These are phyloP conservation scores for Timandra comae DNA, from an alignment of 2,888 invertebrate genomes.

Conservation along the genomic window DNA sequence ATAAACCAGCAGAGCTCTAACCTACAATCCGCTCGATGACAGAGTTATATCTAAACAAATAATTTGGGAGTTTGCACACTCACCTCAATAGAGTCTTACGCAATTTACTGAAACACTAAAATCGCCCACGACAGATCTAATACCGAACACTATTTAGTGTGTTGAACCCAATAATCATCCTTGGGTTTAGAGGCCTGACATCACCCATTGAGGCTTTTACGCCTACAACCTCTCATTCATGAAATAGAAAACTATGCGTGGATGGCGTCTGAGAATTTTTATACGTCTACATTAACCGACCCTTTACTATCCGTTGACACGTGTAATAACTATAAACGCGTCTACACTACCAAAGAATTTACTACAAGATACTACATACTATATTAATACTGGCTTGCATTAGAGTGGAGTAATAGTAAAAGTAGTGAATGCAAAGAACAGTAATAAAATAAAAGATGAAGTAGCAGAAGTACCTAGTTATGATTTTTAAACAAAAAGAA, in stretches of 20 bases:
- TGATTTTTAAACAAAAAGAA: too few species aligned
- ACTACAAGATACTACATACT: too few species aligned
- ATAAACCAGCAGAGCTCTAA: constrained; percentile 9
- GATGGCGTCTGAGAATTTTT: too few species aligned
- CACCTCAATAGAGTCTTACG: constrained; percentile 19
- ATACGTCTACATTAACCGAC: too few species aligned
- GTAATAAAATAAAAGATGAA: too few species aligned
- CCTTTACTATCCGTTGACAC: too few species aligned
- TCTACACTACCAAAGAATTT: too few species aligned
- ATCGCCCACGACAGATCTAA: constrained; percentile 19
- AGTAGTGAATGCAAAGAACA: too few species aligned
- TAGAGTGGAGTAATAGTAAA: too few species aligned
- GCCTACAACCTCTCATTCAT: constrained; percentile 29
- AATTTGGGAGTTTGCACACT: constrained; percentile 16
- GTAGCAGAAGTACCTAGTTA: too few species aligned
- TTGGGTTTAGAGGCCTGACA: constrained; percentile 19
- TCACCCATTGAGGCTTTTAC: constrained; percentile 28
- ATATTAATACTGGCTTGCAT: too few species aligned
- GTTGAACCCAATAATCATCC: constrained; percentile 21
- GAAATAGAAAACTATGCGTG: constrained; percentile 6
- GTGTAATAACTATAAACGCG: too few species aligned
- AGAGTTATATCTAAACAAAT: constrained; percentile 16
- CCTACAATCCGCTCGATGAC: constrained; percentile 12
- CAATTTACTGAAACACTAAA: constrained; percentile 16
- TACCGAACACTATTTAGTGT: constrained; percentile 17